These are phyloP conservation scores for Acronicta alni DNA, from an alignment of 2,888 invertebrate species.

Conservation along the genomic window DNA sequence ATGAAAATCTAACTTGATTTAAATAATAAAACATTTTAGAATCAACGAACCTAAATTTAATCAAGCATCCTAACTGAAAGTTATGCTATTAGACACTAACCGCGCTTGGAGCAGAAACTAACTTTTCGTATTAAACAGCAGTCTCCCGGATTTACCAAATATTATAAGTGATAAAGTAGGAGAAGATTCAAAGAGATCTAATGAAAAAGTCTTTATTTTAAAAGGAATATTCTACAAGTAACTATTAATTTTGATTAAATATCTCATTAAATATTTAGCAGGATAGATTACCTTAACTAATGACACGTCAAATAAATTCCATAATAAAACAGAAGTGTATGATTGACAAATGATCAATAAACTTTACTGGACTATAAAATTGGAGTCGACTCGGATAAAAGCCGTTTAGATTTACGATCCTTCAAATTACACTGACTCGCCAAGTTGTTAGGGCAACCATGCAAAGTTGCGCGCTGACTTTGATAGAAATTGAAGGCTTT, in stretches of 20 bases:
- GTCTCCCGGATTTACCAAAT: constrained; percentile 6
- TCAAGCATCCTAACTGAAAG: constrained; percentile 19
- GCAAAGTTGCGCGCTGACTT: constrained; percentile 25
- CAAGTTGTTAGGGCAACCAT: constrained; percentile 35
- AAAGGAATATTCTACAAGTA: not conserved
- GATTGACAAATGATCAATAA: constrained; percentile 54
- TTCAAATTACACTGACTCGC: constrained; percentile 41
- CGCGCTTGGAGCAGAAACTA: constrained; percentile 31
- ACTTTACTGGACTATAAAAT: constrained; percentile 54
- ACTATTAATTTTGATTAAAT: not conserved
- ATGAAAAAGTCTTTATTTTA: not conserved
- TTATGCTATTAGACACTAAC: constrained; percentile 18
- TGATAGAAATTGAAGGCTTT: constrained; percentile 24
- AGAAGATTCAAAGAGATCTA: not conserved
- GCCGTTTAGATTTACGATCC: constrained; percentile 52
- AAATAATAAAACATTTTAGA: constrained; percentile 17
- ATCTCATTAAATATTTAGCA: constrained; percentile 9
- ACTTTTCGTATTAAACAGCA: constrained; percentile 34
- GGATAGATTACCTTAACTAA: constrained; percentile 10
- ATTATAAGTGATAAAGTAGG: constrained; percentile 4
- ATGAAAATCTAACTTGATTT: not conserved
- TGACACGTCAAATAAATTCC: constrained; percentile 28
- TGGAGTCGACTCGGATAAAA: constrained; percentile 46
- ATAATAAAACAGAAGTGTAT: constrained; percentile 22
- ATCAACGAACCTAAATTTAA: constrained; percentile 18